These are phyloP conservation scores for Hoplodrina blanda DNA, from an alignment of 2,888 invertebrate species.

Conservation along the genomic window DNA sequence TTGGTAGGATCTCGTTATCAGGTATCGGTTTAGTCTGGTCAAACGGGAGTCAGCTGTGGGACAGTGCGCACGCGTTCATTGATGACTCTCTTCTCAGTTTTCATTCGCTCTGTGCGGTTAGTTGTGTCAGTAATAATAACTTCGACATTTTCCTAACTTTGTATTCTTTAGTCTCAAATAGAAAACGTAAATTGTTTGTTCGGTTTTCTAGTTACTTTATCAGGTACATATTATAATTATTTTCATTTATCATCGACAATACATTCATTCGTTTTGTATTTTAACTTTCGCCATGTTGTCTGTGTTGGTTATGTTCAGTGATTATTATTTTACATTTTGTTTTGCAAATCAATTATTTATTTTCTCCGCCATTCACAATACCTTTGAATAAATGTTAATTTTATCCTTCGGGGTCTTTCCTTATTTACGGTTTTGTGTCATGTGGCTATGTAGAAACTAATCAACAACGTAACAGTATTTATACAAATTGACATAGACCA, in stretches of 20 bases:
- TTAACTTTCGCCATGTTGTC: background rate
- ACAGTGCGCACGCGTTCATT: slow-evolving; percentile 65
- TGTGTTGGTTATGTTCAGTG: background rate
- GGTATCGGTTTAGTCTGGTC: slow-evolving; percentile 64
- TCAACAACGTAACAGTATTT: slow-evolving; percentile 13
- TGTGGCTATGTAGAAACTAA: slow-evolving; percentile 29
- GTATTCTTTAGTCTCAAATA: slow-evolving; percentile 4
- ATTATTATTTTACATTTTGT: background rate
- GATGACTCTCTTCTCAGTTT: slow-evolving; percentile 36
- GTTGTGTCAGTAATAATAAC: slow-evolving; percentile 36
- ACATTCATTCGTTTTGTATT: slow-evolving; percentile 7
- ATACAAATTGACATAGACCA: slow-evolving; percentile 25
- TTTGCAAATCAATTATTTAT: background rate
- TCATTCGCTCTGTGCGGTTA: slow-evolving; percentile 27
- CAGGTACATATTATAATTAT: slow-evolving; percentile 44
- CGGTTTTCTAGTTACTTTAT: slow-evolving; percentile 18
- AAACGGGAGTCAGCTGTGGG: slow-evolving; percentile 64
- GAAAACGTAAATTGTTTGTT: slow-evolving; percentile 23
- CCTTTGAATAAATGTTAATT: background rate
- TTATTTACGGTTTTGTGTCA: slow-evolving; percentile 26
- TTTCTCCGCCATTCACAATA: background rate
- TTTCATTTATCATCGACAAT: background rate
- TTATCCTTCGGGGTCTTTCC: slow-evolving; percentile 40
- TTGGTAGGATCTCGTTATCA: slow-evolving; percentile 65
- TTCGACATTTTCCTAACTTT: slow-evolving; percentile 10